Percentiles rank a stretch among this genome's conserved stretches.
Conservation (phyloP, 2,113 vertebrate genomes). For the Lepisosteus oculatus region DNA sequence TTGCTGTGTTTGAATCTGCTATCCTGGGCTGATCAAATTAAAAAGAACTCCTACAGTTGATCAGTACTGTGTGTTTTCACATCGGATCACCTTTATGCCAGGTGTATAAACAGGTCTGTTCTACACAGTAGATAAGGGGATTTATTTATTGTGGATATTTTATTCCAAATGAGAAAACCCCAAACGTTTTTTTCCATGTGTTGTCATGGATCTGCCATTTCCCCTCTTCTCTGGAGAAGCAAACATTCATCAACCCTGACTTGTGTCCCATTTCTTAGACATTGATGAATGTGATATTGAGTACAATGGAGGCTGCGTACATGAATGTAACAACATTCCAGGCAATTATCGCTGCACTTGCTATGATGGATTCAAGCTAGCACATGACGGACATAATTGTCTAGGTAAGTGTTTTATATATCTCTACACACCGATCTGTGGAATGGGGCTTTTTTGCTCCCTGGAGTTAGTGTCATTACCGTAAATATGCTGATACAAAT, state of each 20-base stretch:
- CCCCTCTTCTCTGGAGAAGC: constrained; percentile 26
- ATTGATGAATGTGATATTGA: constrained; percentile 91
- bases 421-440: neutral
- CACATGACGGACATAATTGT: constrained; percentile 94
- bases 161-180: neutral
- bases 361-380: constrained; percentile 92
- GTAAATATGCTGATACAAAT: too few species aligned
- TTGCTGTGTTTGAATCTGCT: too few species aligned
- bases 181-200: too few species aligned
- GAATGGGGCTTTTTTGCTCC: too few species aligned
- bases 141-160: neutral
- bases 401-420: constrained; percentile 74
- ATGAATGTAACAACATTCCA: constrained; percentile 94
- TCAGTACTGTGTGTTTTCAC: too few species aligned
- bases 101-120: too few species aligned
- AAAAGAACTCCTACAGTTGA: too few species aligned
- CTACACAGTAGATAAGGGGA: too few species aligned
- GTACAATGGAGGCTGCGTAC: constrained; percentile 92
- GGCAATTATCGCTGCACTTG: constrained; percentile 97
- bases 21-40: too few species aligned
- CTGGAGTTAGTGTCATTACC: too few species aligned
- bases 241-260: constrained; percentile 42
- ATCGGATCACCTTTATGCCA: too few species aligned
- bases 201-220: neutral
- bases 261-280: constrained; percentile 71